Evolutionary conservation across 30 jellyfish, hydroid and myxozoan species (phyloP).

Genomic region (Aurelia aurita): DNA sequence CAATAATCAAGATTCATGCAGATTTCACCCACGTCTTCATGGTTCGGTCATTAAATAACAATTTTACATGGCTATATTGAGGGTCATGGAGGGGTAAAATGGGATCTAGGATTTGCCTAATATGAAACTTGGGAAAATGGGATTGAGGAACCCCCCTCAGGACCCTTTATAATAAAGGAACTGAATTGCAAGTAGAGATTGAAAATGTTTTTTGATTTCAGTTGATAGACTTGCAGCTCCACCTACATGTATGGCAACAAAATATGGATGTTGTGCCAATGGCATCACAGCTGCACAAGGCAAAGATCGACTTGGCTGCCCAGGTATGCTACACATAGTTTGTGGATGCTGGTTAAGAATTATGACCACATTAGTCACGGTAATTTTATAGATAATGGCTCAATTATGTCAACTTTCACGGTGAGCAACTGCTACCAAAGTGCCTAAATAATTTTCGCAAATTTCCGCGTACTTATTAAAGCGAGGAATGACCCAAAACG

Average conservation of each 20-base stretch:
- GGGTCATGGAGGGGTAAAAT: neutral
- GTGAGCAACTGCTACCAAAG: too few relatives aligned
- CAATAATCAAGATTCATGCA: too few relatives aligned
- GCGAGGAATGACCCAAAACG: too few relatives aligned
- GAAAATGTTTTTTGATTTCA: neutral
- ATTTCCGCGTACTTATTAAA: too few relatives aligned
- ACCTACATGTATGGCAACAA: slow-evolving; percentile 31
- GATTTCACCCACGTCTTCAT: too few relatives aligned
- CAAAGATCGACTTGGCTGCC: slow-evolving; percentile 62
- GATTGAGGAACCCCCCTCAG: neutral
- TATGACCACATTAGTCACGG: neutral
- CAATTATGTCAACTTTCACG: neutral
- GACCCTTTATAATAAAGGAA: neutral
- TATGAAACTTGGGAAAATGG: neutral
- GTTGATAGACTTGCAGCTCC: slow-evolving; percentile 62
- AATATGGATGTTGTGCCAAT: slow-evolving; percentile 74
- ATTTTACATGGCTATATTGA: too few relatives aligned
- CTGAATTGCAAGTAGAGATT: neutral
- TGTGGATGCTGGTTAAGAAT: neutral
- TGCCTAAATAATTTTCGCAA: too few relatives aligned
- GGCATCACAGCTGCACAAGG: slow-evolving; percentile 66
- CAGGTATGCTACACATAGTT: slow-evolving; percentile 30
- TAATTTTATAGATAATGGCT: neutral
- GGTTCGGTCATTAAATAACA: too few relatives aligned
- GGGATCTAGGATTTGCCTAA: neutral